Percentiles rank a stretch among this genome's conserved stretches.
phyloP scores from a whole-genome alignment of 1,140 invertebrate species.

The Hylyphantes graminicola region DNA sequence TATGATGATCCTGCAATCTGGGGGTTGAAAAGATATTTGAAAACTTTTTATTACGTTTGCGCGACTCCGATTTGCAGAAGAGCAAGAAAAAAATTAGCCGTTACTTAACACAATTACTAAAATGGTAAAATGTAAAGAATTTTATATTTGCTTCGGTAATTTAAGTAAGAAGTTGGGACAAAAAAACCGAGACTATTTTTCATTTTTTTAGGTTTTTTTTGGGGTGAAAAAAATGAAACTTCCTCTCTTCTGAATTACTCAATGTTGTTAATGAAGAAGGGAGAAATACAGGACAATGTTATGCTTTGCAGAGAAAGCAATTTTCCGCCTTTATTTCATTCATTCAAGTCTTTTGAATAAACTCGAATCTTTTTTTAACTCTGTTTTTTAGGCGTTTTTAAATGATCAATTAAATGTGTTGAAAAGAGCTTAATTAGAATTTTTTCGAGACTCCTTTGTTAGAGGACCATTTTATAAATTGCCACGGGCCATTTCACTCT shows the following conservation, averaged over 20 bases:
- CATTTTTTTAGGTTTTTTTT: slow-evolving; percentile 5
- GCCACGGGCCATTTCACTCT: slow-evolving; percentile 41
- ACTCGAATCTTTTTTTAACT: neutral
- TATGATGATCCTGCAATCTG: slow-evolving; percentile 13
- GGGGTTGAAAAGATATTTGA: neutral
- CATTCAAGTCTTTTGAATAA: slow-evolving; percentile 26
- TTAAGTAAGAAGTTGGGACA: slow-evolving; percentile 11
- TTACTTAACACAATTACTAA: slow-evolving; percentile 52
- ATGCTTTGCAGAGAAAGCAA: slow-evolving; percentile 38
- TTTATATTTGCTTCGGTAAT: slow-evolving; percentile 29
- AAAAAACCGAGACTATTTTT: slow-evolving; percentile 36
- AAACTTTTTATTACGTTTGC: slow-evolving; percentile 16
- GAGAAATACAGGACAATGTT: slow-evolving; percentile 35
- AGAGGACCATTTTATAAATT: slow-evolving; percentile 57
- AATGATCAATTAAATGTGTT: slow-evolving; percentile 52
- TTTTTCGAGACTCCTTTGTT: slow-evolving; percentile 38
- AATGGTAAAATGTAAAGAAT: slow-evolving; percentile 30
- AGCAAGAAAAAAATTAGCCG: slow-evolving; percentile 36
- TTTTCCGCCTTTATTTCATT: slow-evolving; percentile 25
- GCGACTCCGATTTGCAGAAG: slow-evolving; percentile 15
- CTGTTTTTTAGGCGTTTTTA: slow-evolving; percentile 44
- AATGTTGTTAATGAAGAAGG: slow-evolving; percentile 40
- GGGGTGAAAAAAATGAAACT: slow-evolving; percentile 5
- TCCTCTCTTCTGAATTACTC: slow-evolving; percentile 25
- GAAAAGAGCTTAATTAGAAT: slow-evolving; percentile 49